Percentiles rank a stretch among this genome's conserved stretches.
Conservation (phyloP, 2,113 vertebrate genomes). For the Sturnus vulgaris region DNA sequence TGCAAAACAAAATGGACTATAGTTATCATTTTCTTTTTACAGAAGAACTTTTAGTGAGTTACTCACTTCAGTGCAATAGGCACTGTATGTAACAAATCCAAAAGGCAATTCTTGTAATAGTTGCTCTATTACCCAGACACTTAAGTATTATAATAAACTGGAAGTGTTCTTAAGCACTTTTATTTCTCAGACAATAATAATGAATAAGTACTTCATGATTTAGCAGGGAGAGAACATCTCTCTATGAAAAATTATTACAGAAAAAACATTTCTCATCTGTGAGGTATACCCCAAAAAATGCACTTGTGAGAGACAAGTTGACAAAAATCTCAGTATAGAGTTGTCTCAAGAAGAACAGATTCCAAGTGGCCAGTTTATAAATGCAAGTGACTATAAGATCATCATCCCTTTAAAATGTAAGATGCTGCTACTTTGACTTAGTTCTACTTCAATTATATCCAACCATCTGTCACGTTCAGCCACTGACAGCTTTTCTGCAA, state of each 20-base stretch:
- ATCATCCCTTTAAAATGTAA: neutral
- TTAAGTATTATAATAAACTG: neutral
- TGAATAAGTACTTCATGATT: neutral
- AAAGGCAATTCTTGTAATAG: neutral
- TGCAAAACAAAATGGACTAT: constrained; percentile 58
- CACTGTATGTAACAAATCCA: neutral
- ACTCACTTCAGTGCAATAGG: neutral
- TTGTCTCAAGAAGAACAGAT: neutral
- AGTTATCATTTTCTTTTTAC: neutral
- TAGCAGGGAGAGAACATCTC: neutral
- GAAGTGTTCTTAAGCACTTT: neutral
- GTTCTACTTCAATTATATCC: neutral
- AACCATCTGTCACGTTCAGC: neutral
- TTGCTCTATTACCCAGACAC: neutral
- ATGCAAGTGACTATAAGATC: neutral
- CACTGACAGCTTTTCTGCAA: neutral
- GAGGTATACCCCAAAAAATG: neutral
- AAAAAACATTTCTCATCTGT: neutral
- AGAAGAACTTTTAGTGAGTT: neutral
- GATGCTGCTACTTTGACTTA: neutral
- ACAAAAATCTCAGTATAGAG: neutral
- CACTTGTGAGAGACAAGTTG: neutral
- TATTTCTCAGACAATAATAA: neutral
- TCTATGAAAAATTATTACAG: neutral
- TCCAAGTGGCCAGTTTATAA: neutral